Conservation (phyloP, 1,140 invertebrate species). For the Hyposmocoma kahamanoa region DNA sequence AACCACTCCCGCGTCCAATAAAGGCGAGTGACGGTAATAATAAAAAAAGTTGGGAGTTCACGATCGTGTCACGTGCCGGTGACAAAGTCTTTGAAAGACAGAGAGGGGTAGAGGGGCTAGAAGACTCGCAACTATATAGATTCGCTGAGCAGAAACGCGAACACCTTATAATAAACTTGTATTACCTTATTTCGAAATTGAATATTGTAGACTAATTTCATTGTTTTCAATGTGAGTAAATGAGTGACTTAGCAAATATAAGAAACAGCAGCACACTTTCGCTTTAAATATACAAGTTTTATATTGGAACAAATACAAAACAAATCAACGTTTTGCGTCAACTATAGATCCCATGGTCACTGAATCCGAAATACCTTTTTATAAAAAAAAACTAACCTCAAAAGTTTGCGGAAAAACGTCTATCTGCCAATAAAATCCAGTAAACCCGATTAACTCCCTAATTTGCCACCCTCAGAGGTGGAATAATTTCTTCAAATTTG, state of each 20-base stretch:
- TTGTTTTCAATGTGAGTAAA: neutral
- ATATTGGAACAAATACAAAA: too few species aligned
- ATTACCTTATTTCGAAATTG: neutral
- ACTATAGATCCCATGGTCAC: too few species aligned
- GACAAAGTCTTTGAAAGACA: constrained; percentile 4
- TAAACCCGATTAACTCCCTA: too few species aligned
- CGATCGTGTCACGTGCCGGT: constrained; percentile 4
- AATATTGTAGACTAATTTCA: neutral
- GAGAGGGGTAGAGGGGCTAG: neutral
- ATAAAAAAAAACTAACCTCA: too few species aligned
- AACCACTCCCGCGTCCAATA: constrained; percentile 11
- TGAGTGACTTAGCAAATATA: neutral
- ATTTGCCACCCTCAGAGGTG: too few species aligned
- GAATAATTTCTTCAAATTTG: too few species aligned
- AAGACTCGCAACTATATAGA: neutral
- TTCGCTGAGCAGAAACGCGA: neutral
- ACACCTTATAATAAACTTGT: neutral
- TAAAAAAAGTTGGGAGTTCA: constrained; percentile 15
- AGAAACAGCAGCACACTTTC: too few species aligned
- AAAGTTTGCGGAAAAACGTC: too few species aligned
- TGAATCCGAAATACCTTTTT: too few species aligned
- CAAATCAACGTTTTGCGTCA: too few species aligned
- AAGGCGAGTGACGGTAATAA: constrained; percentile 10
- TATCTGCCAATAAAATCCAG: too few species aligned
- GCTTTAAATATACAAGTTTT: too few species aligned